Percentiles rank a stretch among this genome's conserved stretches.
phyloP scores from a whole-genome alignment of 2,888 invertebrate genomes.

The Malachius bipustulatus region DNA sequence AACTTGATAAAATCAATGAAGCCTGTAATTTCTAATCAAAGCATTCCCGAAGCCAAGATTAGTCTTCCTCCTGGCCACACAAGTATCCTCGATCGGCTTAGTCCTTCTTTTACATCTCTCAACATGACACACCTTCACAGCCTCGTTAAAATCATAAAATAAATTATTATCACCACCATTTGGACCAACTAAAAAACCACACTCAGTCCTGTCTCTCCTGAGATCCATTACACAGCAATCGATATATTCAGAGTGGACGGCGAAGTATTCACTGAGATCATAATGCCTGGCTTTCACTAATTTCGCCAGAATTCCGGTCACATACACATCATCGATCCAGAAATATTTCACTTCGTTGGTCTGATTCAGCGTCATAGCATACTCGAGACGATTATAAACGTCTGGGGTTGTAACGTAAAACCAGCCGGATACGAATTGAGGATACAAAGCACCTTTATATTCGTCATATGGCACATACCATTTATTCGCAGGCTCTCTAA shows the following conservation, averaged over 20 bases:
- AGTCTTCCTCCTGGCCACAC: constrained; percentile 40
- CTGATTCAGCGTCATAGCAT: constrained; percentile 34
- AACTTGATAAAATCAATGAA: too few relatives aligned
- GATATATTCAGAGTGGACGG: constrained; percentile 58
- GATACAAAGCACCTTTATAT: constrained; percentile 50
- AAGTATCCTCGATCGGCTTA: constrained; percentile 44
- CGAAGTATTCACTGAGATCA: constrained; percentile 50
- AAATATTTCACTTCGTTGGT: constrained; percentile 51
- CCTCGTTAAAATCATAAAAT: constrained; percentile 52
- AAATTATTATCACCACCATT: constrained; percentile 64
- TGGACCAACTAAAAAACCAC: constrained; percentile 62
- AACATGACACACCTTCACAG: constrained; percentile 46
- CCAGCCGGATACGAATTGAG: constrained; percentile 74
- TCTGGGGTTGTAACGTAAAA: constrained; percentile 63
- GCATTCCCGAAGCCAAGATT: constrained; percentile 27
- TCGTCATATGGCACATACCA: constrained; percentile 67
- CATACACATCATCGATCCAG: constrained; percentile 85
- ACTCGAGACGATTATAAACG: constrained; percentile 46
- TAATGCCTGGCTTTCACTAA: constrained; percentile 41
- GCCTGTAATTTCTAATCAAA: constrained; percentile 23
- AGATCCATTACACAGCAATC: constrained; percentile 62
- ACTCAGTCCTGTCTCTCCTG: constrained; percentile 43
- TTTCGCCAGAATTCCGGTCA: constrained; percentile 67
- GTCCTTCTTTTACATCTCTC: constrained; percentile 43
- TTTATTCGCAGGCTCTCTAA: constrained; percentile 56